Evolutionary conservation across 2,113 vertebrate species (phyloP), one percentile per base, ranked within the genome.

Genomic region (Mobula birostris): DNA sequence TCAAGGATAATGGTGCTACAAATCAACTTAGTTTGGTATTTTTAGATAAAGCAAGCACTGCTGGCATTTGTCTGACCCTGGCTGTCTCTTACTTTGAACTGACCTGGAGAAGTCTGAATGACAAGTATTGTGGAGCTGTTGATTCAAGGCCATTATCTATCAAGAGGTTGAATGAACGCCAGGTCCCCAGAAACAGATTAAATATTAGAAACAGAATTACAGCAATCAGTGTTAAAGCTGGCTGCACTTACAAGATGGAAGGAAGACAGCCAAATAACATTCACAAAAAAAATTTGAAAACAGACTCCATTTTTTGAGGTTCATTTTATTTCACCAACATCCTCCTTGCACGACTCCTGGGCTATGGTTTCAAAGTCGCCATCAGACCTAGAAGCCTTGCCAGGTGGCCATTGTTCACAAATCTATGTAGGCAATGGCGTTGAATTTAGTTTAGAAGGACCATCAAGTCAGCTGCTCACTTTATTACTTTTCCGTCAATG

Each of bases 1-100:
- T 92, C 90, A 92, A 92, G 88, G 88, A 92, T 70, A 70, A 92
- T 92, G 68, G 90, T 72, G 90, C 90, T 92, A 72, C 63, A 92
- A 92, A 92, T 72, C 90, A 92, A 72, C 68, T 72, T 48, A 36
- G 17, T 92, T 92, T 92, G 36, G 66, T 72, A 92, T 36, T 92
- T 92, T 92, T 92, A 92, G 90, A 92, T 92, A 92, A 92, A 92
- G 32, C 66, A 70, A 92, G 68, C 66, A 70, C 88, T 72, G 68
- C 68, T 92, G 68, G 36, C 40, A 36, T 92, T 92, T 92, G 32
- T 72, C 63, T 72, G 68, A 92, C 66, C 90, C 63, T 92, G 36
- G 66, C n/a, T 74, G 90, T 92, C 21, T 70, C 19, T 92, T 92
- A 92, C 36, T 68, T 72, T 68, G 66, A 92, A 92, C 66, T 92